Conservation (phyloP, 2,113 vertebrate species). For the Sinosuthora webbiana region DNA sequence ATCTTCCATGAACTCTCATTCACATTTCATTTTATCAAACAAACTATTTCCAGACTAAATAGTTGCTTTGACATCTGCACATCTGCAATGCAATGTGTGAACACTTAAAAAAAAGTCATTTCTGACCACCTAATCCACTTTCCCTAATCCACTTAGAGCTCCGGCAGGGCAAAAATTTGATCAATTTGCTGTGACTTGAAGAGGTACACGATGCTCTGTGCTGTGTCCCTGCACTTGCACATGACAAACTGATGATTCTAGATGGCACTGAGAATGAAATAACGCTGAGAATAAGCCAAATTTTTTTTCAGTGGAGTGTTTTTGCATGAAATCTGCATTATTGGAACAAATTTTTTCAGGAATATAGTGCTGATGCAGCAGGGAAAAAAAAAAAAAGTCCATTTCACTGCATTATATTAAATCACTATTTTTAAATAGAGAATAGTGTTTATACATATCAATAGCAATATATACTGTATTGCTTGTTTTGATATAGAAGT, state of each 20-base stretch:
- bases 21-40: background rate
- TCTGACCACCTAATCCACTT: constrained; percentile 38
- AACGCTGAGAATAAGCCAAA: background rate
- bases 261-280: background rate
- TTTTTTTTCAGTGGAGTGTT: background rate
- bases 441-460: background rate
- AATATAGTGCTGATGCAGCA: background rate
- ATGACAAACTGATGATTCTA: background rate
- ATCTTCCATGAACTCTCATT: background rate
- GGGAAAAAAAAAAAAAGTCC: too few relatives aligned
- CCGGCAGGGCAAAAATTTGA: background rate
- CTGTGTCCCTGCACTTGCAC: background rate
- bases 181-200: background rate
- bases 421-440: background rate
- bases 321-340: background rate
- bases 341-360: background rate
- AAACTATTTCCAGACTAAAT: background rate
- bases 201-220: background rate
- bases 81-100: background rate
- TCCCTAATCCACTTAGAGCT: background rate
- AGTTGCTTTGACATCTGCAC: background rate
- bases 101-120: background rate
- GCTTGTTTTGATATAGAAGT: background rate
- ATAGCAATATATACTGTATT: background rate
- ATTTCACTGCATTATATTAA: background rate